These are phyloP conservation scores for Heteronetta atricapilla DNA, from an alignment of 2,113 vertebrate genomes.

Conservation along the genomic window DNA sequence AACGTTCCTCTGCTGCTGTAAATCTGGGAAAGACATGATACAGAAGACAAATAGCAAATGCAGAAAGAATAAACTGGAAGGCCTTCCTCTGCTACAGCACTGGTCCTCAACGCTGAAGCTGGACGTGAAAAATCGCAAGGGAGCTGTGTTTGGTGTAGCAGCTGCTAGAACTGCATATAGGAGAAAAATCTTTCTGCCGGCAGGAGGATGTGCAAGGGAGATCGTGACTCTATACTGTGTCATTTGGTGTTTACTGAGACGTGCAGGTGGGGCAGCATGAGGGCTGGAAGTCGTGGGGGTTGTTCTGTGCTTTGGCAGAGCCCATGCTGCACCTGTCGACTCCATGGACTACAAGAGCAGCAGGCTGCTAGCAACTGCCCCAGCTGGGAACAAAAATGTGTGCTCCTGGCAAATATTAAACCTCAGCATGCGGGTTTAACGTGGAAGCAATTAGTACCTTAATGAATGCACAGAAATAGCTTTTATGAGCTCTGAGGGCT, in stretches of 20 bases:
- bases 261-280: accelerated
- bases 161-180: accelerated
- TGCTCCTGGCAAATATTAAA: background rate
- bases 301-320: background rate
- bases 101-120: background rate
- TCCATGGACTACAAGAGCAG: background rate
- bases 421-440: background rate
- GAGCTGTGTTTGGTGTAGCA: background rate
- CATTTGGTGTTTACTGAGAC: background rate
- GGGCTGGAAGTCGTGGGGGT: accelerated
- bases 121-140: background rate
- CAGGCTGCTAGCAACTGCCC: background rate
- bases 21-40: background rate
- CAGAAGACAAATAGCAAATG: background rate
- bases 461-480: background rate
- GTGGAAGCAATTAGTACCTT: background rate
- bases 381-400: background rate
- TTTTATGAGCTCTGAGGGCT: background rate
- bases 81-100: background rate
- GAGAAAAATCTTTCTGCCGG: background rate
- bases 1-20: background rate
- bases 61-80: background rate
- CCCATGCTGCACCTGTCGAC: accelerated
- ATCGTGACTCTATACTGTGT: accelerated
- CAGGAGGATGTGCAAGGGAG: background rate